These are phyloP conservation scores for Gobiocypris rarus DNA, from an alignment of 2,113 vertebrate species.

Conservation along the genomic window DNA sequence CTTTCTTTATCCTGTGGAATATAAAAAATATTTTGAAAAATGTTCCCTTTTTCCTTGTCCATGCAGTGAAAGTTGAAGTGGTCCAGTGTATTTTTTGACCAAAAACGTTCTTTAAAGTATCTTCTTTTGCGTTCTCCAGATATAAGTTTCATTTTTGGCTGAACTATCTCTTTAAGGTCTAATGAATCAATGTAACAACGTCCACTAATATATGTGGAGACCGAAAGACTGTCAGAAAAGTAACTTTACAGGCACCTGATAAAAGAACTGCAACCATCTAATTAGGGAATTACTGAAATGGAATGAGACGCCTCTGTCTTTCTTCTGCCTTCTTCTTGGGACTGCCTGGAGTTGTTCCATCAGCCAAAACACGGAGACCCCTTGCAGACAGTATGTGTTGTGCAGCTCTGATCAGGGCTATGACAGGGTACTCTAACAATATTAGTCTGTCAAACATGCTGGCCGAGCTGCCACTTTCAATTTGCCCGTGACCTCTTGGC, in stretches of 20 bases:
- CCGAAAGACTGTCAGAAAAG: too few relatives aligned
- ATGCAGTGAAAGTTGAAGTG: background rate
- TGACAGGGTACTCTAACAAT: constrained; percentile 82
- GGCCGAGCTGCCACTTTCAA: constrained; percentile 97
- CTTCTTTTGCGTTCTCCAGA: background rate
- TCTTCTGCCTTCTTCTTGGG: constrained; percentile 33
- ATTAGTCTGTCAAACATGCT: constrained; percentile 92
- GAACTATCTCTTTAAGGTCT: background rate
- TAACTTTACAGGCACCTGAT: background rate
- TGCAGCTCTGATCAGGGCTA: constrained; percentile 81
- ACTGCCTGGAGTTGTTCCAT: constrained; percentile 32
- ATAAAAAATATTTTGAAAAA: background rate
- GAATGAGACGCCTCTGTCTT: constrained; percentile 21
- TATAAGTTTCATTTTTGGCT: background rate
- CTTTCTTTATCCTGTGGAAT: background rate
- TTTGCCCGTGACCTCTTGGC: constrained; percentile 94
- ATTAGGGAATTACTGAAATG: constrained; percentile 22
- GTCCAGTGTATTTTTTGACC: background rate
- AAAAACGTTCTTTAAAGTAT: background rate
- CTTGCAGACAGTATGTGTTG: constrained; percentile 72
- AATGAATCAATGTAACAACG: background rate
- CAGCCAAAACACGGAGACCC: constrained; percentile 50
- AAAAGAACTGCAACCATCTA: background rate
- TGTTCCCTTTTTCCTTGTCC: background rate
- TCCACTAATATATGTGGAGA: too few relatives aligned